Conservation (phyloP, 2,113 vertebrate genomes). For the Zosterops lateralis region DNA sequence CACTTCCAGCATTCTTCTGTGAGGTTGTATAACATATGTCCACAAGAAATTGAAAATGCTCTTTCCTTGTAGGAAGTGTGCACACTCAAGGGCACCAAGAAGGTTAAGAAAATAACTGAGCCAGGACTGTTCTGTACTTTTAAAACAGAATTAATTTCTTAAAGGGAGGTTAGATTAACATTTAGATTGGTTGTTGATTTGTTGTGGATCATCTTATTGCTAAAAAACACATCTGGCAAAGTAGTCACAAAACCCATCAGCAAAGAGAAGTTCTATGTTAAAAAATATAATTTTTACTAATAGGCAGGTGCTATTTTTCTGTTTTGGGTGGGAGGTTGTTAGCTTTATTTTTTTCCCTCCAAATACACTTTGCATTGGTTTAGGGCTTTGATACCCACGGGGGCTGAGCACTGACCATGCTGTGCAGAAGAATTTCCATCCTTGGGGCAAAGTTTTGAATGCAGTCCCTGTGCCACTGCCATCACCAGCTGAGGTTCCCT, state of each 20-base stretch:
- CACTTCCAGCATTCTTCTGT: slow-evolving; percentile 56
- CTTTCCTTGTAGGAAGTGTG: neutral
- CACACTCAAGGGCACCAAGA: neutral
- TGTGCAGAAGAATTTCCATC: neutral
- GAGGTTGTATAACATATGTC: slow-evolving; percentile 47
- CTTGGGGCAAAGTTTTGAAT: neutral
- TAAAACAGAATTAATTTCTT: neutral
- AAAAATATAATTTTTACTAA: neutral
- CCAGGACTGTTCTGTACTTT: neutral
- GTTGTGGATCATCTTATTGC: neutral
- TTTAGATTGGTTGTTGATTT: neutral
- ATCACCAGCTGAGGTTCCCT: neutral
- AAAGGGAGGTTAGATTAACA: neutral
- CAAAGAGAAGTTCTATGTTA: neutral
- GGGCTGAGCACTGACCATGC: neutral
- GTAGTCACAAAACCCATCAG: neutral
- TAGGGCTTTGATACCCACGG: rapidly evolving
- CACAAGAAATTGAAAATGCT: slow-evolving; percentile 38
- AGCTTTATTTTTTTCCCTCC: neutral
- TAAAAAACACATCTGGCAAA: neutral
- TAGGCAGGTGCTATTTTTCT: neutral
- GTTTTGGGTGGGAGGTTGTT: neutral
- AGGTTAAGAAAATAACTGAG: neutral
- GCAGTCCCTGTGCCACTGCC: too few relatives aligned
- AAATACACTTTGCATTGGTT: rapidly evolving